Evolutionary conservation across 2,113 vertebrate species (phyloP), one percentile per base, ranked within the genome.

Genomic region (Otocyon megalotis): DNA sequence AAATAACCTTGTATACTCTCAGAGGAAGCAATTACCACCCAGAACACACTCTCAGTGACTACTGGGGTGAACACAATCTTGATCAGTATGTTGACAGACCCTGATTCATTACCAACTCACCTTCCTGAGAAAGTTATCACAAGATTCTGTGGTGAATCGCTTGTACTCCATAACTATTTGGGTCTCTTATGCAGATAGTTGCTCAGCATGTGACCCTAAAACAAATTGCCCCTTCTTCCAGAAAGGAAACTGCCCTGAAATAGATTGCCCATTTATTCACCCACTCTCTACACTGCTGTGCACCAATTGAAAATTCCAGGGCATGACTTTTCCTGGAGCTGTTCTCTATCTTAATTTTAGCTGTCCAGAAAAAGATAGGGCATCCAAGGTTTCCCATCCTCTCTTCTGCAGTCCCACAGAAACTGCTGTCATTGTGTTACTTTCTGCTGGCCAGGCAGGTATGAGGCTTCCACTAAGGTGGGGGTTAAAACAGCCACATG

Each of bases 381-480:
- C 91, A n/a, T 98, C 96, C 89, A 96, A 96, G 91, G 86, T 96
- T 98, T 97, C 97, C 94, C 93, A 87, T 97, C 95, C 97, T 97
- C 97, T 97, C 97, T 96, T 98, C 63, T 88, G 97, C 79, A 88
- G 92, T 98, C 98, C 98, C 98, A 96, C 2, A 98, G 98, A 98
- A 99, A 98, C 98, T 97, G 97, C 98, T 98, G 98, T 99, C 98
- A 98, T 93, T 98, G 96, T 98, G 98, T 98, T 98, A 91, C 97
- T 98, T 98, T 98, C 97, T 98, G 97, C 97, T 97, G 93, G 98
- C 97, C 98, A 98, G 95, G 97, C 98, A 99, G 98, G 96, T 98
- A 98, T 94, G 97, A 98, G 98, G 97, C 97, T 98, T 98, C 97
- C 97, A 98, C 97, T 88, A 98, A 98, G 98, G 97, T 62, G 84